Base-by-base conservation (phyloP, 2,888 invertebrate genomes). In the Ferdinandea cuprea region DNA sequence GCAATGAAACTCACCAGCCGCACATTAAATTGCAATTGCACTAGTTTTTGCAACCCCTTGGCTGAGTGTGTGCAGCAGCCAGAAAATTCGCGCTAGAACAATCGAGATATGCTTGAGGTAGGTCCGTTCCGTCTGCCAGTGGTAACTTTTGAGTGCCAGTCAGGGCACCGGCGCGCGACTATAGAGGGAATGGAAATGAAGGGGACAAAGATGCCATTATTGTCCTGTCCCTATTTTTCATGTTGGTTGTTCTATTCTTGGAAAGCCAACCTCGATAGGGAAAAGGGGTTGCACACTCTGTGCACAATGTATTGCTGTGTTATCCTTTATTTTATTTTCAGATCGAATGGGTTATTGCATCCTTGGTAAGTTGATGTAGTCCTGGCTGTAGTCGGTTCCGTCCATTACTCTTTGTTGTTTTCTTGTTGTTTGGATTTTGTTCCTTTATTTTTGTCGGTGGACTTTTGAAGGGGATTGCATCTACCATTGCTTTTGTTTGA, bases 51-150 rank as follows among this genome's bases (percentile, higher is more conserved):
- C 79, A 73, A 79, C 61, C 68, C 73, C 40, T 35, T 68, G 54
- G 65, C 52, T 54, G 35, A 59, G 59, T 63, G 35, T 59, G 63
- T 69, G 50, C 59, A 54, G 44, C 58, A 71, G 52, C 58, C 59
- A 56, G 65, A 46, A 59, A 76, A 58, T 81, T 37, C 65, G 52
- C 63, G 44, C 50, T 58, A 69, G 69, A 69, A 76, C 74, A 81
- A 81, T 81, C 56, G 52, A 59, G 65, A 63, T 71, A 50, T 37
- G 40, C 59, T 81, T 81, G 76, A 81, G 81, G 76, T 81, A 81
- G 81, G 81, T 71, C 65, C 46, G 76, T 48, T 71, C 65, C 46
- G 76, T 48, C 46, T 58, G 37, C 50, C 17, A 28, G 28, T 28
- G 32, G 40, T 17, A 40, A 46, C 54, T 69, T 58, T 44, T 15